Evolutionary conservation across 2,113 vertebrate species (phyloP).

Genomic region (Zonotrichia leucophrys): DNA sequence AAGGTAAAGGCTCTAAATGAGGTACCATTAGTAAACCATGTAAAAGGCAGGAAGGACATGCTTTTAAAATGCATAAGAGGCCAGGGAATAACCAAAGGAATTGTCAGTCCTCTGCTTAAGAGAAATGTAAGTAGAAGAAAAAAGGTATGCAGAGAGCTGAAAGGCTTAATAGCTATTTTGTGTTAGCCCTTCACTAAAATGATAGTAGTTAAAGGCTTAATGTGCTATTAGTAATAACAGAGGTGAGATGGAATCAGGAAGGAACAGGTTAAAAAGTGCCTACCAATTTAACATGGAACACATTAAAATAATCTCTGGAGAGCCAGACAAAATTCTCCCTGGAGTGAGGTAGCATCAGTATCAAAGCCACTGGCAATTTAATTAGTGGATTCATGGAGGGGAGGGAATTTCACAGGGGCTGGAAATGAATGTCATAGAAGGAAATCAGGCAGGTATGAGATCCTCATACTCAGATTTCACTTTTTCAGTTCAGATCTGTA

Average conservation of each 20-base stretch:
- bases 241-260: conserved; percentile 52
- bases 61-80: conserved; percentile 35
- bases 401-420: conserved; percentile 18
- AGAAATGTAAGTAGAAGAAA: not conserved
- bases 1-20: conserved; percentile 27
- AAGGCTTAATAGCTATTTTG: conserved; percentile 49
- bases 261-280: conserved; percentile 57
- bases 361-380: conserved; percentile 61
- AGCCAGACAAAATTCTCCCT: conserved; percentile 30
- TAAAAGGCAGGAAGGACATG: conserved; percentile 21
- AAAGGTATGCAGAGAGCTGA: not conserved
- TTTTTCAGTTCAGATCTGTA: not conserved
- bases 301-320: conserved; percentile 58
- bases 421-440: not conserved
- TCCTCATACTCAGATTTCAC: not conserved
- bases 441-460: not conserved
- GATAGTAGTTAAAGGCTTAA: conserved; percentile 31
- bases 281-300: conserved; percentile 51
- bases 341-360: conserved; percentile 30
- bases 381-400: conserved; percentile 43
- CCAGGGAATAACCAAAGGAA: conserved; percentile 30
- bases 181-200: conserved; percentile 23
- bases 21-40: conserved; percentile 36
- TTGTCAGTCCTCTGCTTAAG: conserved; percentile 1
- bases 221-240: conserved; percentile 12